Conservation (phyloP, 2,888 invertebrate species). For the Azorinus chamasolen region DNA sequence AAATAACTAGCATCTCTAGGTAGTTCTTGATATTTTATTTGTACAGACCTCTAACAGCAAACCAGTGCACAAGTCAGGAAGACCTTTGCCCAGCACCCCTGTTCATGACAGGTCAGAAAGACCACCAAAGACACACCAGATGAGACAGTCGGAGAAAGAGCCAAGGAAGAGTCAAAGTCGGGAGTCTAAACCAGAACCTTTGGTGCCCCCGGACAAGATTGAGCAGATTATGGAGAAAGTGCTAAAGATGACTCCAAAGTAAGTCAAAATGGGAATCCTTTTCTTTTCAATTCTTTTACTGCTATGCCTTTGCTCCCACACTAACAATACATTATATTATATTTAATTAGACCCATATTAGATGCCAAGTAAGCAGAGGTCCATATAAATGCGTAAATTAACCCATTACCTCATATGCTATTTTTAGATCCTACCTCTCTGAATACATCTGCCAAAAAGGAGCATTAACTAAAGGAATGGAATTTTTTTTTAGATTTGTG, state of each 20-base stretch:
- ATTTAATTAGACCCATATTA: too few species aligned
- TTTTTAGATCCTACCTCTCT: too few species aligned
- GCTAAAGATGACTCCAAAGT: constrained; percentile 82
- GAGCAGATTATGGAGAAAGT: constrained; percentile 80
- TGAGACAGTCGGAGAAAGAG: constrained; percentile 33
- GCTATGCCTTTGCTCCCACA: neutral
- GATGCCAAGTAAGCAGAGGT: too few species aligned
- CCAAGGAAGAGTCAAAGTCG: constrained; percentile 7
- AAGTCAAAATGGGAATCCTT: constrained; percentile 27
- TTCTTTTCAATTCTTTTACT: neutral
- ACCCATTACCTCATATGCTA: too few species aligned
- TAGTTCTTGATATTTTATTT: too few species aligned
- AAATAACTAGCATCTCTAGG: too few species aligned
- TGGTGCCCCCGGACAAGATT: constrained; percentile 65
- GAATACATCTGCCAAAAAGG: too few species aligned
- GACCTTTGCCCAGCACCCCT: constrained; percentile 25
- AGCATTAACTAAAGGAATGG: too few species aligned
- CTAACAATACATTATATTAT: too few species aligned
- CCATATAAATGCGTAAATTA: too few species aligned
- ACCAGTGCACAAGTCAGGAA: constrained; percentile 27
- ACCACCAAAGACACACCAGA: constrained; percentile 46
- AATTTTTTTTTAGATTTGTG: too few species aligned
- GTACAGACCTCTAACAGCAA: constrained; percentile 41
- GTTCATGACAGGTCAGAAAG: constrained; percentile 52
- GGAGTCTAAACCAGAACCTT: constrained; percentile 19